phyloP scores from a whole-genome alignment of 2,113 vertebrate genomes.

The Zingel zingel region DNA sequence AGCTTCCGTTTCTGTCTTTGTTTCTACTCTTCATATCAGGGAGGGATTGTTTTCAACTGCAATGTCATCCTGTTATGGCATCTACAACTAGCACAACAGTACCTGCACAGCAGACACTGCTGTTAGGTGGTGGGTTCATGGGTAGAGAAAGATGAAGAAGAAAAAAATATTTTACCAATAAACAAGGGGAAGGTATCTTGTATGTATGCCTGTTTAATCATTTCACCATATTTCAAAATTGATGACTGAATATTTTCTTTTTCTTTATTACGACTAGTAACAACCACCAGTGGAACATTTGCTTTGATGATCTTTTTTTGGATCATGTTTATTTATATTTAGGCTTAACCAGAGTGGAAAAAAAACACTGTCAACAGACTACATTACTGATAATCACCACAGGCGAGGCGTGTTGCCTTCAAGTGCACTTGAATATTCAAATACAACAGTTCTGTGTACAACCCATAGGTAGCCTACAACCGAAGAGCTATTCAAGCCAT shows the following conservation, averaged over 20 bases:
- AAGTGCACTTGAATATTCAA: not conserved
- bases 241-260: not conserved
- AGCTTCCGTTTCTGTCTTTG: constrained; percentile 52
- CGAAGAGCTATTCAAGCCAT: too few species aligned
- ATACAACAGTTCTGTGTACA: not conserved
- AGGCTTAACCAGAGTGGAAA: not conserved
- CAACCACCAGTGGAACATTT: not conserved
- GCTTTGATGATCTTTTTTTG: not conserved
- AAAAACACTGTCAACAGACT: not conserved
- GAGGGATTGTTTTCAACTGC: constrained; percentile 76
- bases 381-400: constrained; percentile 42
- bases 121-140: constrained; percentile 39
- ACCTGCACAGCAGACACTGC: constrained; percentile 52
- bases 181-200: constrained; percentile 83
- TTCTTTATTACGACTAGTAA: not conserved
- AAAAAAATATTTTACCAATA: constrained; percentile 86
- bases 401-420: constrained; percentile 12
- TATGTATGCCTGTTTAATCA: constrained; percentile 57
- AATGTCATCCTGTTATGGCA: constrained; percentile 71
- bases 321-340: not conserved
- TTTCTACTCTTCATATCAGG: constrained; percentile 78
- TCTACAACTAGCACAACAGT: constrained; percentile 80
- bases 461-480: too few species aligned
- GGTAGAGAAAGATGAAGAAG: constrained; percentile 51
- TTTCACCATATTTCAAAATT: constrained; percentile 14